phyloP scores from a whole-genome alignment of 2,888 invertebrate species.

The Himalopsyche tibetana region DNA sequence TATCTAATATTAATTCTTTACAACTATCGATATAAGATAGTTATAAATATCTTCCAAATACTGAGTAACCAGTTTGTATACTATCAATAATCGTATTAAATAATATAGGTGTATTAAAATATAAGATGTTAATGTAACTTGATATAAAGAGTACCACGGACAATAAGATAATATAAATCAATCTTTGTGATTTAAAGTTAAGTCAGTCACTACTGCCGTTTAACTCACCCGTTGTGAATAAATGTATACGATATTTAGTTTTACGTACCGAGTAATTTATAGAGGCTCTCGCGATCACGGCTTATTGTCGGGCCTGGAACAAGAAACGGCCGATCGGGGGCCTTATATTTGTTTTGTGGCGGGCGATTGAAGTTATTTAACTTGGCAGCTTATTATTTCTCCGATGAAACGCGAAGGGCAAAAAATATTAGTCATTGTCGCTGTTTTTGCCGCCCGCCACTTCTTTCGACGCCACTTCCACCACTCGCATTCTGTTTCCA shows the following conservation, averaged over 20 bases:
- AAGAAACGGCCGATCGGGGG: conserved; percentile 3
- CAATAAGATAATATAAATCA: conserved; percentile 31
- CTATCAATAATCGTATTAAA: too few relatives aligned
- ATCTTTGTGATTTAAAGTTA: conserved; percentile 36
- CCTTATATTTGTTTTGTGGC: conserved; percentile 57
- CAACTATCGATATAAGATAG: too few relatives aligned
- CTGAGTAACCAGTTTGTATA: too few relatives aligned
- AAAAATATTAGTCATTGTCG: conserved; percentile 52
- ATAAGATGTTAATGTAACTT: conserved; percentile 10
- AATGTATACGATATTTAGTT: conserved; percentile 55
- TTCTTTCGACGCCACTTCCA: conserved; percentile 16
- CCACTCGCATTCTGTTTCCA: conserved; percentile 46
- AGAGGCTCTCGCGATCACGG: conserved; percentile 38
- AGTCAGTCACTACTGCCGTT: conserved; percentile 33
- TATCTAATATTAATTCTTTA: too few relatives aligned
- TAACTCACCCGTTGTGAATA: conserved; percentile 48
- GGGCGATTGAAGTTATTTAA: conserved; percentile 56
- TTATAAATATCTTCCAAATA: too few relatives aligned
- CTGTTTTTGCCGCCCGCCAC: conserved; percentile 1
- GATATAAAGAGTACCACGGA: conserved; percentile 22
- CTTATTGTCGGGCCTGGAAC: conserved; percentile 52
- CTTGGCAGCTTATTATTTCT: conserved; percentile 54
- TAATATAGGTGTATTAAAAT: not conserved
- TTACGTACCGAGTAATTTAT: conserved; percentile 53
- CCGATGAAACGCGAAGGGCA: conserved; percentile 18